These are phyloP conservation scores for Neodiprion fabricii DNA, from an alignment of 1,140 invertebrate species.

Conservation along the genomic window DNA sequence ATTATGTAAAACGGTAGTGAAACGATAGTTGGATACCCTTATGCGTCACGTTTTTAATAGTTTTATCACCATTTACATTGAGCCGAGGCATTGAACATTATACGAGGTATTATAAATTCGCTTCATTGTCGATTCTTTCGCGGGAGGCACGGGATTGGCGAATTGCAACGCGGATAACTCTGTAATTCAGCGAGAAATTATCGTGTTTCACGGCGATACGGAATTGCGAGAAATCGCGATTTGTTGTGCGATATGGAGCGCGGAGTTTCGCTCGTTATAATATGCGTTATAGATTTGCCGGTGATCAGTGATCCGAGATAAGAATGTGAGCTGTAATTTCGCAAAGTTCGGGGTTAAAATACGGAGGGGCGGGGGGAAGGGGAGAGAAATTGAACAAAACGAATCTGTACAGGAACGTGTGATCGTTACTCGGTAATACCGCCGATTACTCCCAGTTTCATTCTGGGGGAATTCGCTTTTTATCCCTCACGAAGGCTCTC, in stretches of 20 bases:
- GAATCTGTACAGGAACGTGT: not conserved
- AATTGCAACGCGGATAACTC: too few relatives aligned
- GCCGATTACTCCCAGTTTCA: not conserved
- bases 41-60: too few relatives aligned
- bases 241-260: not conserved
- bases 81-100: too few relatives aligned
- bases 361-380: not conserved
- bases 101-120: too few relatives aligned
- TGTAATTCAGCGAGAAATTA: not conserved
- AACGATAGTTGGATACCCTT: too few relatives aligned
- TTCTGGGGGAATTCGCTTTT: not conserved
- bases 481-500: not conserved
- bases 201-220: not conserved
- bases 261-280: not conserved
- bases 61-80: too few relatives aligned
- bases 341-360: not conserved
- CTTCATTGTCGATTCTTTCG: too few relatives aligned
- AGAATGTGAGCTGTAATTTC: not conserved
- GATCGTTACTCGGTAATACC: not conserved
- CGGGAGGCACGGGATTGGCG: too few relatives aligned
- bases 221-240: conserved; percentile 7
- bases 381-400: not conserved
- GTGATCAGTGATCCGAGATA: too few relatives aligned
- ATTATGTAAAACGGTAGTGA: too few relatives aligned
- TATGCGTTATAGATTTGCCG: too few relatives aligned